These are phyloP conservation scores for Rhagologus leucostigma DNA, from an alignment of 2,113 vertebrate genomes.

Conservation along the genomic window DNA sequence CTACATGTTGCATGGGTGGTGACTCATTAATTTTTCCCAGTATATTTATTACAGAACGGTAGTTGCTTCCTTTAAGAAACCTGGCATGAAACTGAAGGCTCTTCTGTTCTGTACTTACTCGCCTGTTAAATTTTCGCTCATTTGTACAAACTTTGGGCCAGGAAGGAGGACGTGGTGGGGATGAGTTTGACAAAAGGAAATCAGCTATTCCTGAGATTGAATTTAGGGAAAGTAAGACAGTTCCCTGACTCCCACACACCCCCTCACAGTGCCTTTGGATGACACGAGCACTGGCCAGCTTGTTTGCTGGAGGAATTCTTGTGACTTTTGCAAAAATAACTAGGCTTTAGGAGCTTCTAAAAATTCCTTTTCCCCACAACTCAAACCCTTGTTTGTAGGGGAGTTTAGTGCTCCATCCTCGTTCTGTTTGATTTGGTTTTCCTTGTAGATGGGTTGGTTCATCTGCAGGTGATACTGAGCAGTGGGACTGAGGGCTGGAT, in stretches of 20 bases:
- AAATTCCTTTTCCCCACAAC: background rate
- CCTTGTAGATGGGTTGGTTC: background rate
- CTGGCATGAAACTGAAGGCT: background rate
- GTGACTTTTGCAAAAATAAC: background rate
- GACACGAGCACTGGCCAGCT: background rate
- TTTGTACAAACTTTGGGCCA: background rate
- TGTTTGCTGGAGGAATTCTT: background rate
- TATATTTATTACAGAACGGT: background rate
- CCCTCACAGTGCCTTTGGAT: background rate
- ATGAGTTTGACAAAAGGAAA: background rate
- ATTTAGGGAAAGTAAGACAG: background rate
- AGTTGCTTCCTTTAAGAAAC: background rate
- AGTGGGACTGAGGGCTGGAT: background rate
- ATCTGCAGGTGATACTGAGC: background rate
- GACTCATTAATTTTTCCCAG: background rate
- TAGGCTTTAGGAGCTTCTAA: background rate
- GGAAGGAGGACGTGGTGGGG: background rate
- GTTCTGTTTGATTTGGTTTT: background rate
- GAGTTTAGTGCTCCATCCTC: accelerated
- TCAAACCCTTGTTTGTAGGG: background rate
- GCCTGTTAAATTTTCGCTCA: background rate
- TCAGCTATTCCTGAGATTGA: background rate
- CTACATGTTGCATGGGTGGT: background rate
- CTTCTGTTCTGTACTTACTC: background rate
- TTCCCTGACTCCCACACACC: background rate